These are phyloP conservation scores for Trissoscelio sp. DNA, from an alignment of 2,888 invertebrate species.

Conservation along the genomic window DNA sequence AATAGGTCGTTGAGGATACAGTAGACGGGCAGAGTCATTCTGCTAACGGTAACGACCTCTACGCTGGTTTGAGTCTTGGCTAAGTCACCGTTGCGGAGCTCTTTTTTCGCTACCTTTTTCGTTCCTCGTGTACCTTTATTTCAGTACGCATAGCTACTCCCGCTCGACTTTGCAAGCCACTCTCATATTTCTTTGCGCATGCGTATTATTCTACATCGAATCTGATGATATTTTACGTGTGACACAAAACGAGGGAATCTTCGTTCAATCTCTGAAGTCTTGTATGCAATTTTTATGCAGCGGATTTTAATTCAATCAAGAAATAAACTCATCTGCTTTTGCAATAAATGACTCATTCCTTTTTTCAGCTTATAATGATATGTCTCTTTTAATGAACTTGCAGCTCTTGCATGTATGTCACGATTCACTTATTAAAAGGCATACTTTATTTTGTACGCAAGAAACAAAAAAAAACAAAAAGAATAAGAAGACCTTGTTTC, in stretches of 20 bases:
- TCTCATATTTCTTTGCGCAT: slow-evolving; percentile 70
- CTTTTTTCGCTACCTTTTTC: slow-evolving; percentile 63
- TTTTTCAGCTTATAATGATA: no score
- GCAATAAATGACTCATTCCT: background rate
- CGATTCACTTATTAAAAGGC: background rate
- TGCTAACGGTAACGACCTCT: slow-evolving; percentile 83
- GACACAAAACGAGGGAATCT: slow-evolving; percentile 35
- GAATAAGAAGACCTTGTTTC: background rate
- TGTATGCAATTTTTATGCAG: slow-evolving; percentile 17
- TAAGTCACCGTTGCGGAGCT: slow-evolving; percentile 78
- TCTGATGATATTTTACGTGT: slow-evolving; percentile 54
- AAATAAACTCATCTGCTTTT: background rate
- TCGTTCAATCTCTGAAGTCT: slow-evolving; percentile 9
- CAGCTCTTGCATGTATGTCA: background rate
- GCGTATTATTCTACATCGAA: slow-evolving; percentile 67
- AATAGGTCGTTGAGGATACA: slow-evolving; percentile 81
- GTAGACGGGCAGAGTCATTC: slow-evolving; percentile 78
- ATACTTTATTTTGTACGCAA: background rate
- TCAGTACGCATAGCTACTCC: slow-evolving; percentile 40
- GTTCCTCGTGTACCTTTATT: slow-evolving; percentile 65
- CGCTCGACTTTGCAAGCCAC: slow-evolving; percentile 46
- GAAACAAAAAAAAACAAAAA: no score
- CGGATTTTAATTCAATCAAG: background rate
- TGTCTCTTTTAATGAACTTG: background rate
- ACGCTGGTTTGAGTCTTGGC: slow-evolving; percentile 82